A percentile compares a stretch with the other conserved stretches of the same genome.
Evolutionary conservation across 2,113 vertebrate genomes (phyloP).

Genomic region (Furnarius figulus): DNA sequence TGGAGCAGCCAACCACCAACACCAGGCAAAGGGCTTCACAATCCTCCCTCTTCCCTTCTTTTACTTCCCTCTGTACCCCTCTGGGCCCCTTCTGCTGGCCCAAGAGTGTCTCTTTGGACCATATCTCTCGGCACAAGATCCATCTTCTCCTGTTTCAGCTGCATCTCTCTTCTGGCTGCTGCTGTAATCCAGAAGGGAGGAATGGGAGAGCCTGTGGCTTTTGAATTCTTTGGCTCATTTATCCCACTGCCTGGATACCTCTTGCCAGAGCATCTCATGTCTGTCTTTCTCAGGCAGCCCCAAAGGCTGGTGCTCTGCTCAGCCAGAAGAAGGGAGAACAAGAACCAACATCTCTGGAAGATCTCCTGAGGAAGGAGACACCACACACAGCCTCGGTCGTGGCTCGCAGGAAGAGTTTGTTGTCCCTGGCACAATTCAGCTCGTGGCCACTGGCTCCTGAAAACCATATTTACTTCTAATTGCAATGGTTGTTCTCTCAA

Average conservation of each 20-base stretch:
- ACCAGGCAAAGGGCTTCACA: background rate
- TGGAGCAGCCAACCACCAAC: background rate
- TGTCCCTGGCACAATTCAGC: background rate
- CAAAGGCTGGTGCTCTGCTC: background rate
- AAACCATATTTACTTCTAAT: background rate
- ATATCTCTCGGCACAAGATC: background rate
- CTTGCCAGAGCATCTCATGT: background rate
- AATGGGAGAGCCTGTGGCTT: constrained; percentile 11
- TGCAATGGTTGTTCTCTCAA: background rate
- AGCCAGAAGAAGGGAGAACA: background rate
- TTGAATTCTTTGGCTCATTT: background rate
- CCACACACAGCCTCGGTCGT: accelerated
- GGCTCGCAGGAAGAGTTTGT: background rate
- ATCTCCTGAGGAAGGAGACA: background rate
- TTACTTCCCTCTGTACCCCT: background rate
- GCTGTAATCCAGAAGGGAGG: background rate
- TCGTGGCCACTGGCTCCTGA: background rate
- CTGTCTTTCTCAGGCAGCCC: background rate
- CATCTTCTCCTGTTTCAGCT: background rate
- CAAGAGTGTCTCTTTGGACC: background rate
- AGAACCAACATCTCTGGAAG: background rate
- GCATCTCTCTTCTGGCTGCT: constrained; percentile 10
- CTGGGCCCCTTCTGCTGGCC: background rate
- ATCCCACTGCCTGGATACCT: background rate
- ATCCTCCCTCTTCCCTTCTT: background rate